These are phyloP conservation scores for Megatriorchis doriae DNA, from an alignment of 2,113 vertebrate genomes.

Conservation along the genomic window DNA sequence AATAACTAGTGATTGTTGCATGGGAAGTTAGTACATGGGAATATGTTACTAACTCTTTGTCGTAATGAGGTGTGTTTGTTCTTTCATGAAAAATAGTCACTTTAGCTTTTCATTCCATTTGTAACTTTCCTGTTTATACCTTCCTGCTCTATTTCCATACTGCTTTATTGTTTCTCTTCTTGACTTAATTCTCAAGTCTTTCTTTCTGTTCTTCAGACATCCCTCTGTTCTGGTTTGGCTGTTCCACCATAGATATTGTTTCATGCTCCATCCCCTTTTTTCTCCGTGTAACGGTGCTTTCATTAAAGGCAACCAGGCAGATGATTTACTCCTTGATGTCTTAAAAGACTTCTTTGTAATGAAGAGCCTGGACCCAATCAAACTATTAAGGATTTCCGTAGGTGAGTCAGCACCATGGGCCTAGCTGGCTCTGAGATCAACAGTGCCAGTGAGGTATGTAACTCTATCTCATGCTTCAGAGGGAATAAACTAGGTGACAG, in stretches of 20 bases:
- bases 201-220: background rate
- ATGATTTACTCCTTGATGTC: slow-evolving; percentile 32
- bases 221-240: background rate
- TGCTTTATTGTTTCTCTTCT: background rate
- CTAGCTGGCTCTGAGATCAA: background rate
- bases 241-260: background rate
- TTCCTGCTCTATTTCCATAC: background rate
- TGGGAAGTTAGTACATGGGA: background rate
- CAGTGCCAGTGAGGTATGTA: background rate
- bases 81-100: background rate
- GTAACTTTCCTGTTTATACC: background rate
- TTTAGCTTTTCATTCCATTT: background rate
- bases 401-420: slow-evolving; percentile 5
- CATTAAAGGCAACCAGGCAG: background rate
- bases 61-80: background rate
- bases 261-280: background rate
- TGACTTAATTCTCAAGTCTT: background rate
- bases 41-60: background rate
- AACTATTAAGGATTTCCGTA: background rate
- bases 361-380: background rate
- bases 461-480: background rate
- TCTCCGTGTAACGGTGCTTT: background rate
- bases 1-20: background rate
- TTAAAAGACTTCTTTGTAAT: slow-evolving; percentile 7
- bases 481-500: background rate